These are phyloP conservation scores for Platysternon megacephalum DNA, from an alignment of 2,113 vertebrate genomes.

Conservation along the genomic window DNA sequence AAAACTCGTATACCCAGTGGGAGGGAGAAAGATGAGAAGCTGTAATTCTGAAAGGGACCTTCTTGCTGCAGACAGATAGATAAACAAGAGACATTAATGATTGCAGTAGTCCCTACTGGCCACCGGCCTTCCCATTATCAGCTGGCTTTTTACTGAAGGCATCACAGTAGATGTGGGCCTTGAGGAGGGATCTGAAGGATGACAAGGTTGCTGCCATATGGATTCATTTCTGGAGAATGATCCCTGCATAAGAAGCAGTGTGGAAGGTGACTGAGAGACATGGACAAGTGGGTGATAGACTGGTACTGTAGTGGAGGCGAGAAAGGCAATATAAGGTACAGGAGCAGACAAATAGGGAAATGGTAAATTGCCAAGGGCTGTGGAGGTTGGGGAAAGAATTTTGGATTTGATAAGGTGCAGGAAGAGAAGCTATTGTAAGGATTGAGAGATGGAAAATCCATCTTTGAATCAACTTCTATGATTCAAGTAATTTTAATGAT, in stretches of 20 bases:
- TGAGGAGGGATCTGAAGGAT: not conserved
- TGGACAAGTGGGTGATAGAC: not conserved
- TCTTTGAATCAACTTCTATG: not conserved
- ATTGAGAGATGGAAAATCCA: not conserved
- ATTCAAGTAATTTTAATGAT: not conserved
- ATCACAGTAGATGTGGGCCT: accelerated
- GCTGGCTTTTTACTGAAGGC: not conserved
- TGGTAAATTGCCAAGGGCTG: not conserved
- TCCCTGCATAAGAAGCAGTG: not conserved
- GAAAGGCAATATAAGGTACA: not conserved
- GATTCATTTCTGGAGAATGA: not conserved
- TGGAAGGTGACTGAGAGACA: not conserved
- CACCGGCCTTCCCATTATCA: not conserved
- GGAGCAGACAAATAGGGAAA: too few species aligned
- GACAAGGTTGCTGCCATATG: not conserved
- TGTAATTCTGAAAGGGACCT: not conserved
- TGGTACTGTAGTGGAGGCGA: not conserved
- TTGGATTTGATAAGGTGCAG: not conserved
- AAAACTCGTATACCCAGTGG: not conserved
- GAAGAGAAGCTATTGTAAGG: not conserved
- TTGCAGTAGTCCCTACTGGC: not conserved
- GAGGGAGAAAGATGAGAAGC: not conserved
- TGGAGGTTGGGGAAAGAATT: not conserved
- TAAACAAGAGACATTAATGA: not conserved
- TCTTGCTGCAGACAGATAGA: not conserved